Evolutionary conservation across 1,140 invertebrate species (phyloP), one percentile per base, ranked within the genome.

Genomic region (Formica exsecta): DNA sequence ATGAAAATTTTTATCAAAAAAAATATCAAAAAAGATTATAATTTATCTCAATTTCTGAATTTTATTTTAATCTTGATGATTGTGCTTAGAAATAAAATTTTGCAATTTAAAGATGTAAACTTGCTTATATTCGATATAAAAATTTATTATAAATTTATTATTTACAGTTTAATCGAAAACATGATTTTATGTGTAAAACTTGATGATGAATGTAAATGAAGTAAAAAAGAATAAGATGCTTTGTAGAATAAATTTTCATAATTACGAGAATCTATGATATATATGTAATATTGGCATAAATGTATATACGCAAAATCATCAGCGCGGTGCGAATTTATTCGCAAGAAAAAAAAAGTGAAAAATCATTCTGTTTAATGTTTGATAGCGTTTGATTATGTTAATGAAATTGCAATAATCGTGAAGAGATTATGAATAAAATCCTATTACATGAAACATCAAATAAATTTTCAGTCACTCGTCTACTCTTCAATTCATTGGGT

Each of bases 361-460:
- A 36, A 0, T 54, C 36, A n/a, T 22, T 44, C 9, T 3, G 16
- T 59, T 59, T 22, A 22, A 16, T 38, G 13, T 44, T 75, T 76
- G 16, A 13, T 65, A 76, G 11, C 38, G 25, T 65, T 65, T 41
- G 59, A 77, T 65, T 44, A 36, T 11, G 65, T 65, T 65, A 77
- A 65, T 32, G 25, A 64, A 38, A 65, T 77, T n/a, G 19, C 1
- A 32, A 64, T 11, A 44, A 22, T 19, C 19, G 9, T 32, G 38
- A 16, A 44, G 38, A 70, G 25, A 29, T 70, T 70, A 70, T 13
- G n/a, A 13, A 8, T 3, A 36, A 36, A 77, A 22, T 19, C 66
- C 41, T 70, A 54, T 77, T 64, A 48, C 64, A 68, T 68, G 4
- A 68, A 68, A 44, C 6, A 68, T 41, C 29, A 41, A 41, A 80